Percentiles rank a stretch among this genome's conserved stretches.
phyloP scores from a whole-genome alignment of 2,888 invertebrate species.

The Cataglyphis albicans region DNA sequence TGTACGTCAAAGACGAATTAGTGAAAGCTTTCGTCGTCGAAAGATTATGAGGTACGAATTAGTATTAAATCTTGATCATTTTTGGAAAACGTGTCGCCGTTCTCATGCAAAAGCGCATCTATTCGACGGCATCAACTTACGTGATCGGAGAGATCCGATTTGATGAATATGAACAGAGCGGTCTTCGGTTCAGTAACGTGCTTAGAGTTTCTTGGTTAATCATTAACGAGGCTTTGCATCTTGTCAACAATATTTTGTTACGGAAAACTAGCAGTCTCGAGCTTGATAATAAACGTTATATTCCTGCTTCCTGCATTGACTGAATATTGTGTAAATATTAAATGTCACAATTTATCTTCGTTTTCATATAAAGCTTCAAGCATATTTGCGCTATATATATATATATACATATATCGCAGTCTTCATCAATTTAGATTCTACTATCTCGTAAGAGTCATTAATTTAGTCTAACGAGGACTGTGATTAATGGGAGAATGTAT shows the following conservation, averaged over 20 bases:
- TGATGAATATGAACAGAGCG: not conserved
- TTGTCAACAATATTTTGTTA: not conserved
- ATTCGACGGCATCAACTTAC: constrained; percentile 16
- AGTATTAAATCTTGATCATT: constrained; percentile 14
- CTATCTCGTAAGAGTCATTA: constrained; percentile 57
- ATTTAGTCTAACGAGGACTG: constrained; percentile 52
- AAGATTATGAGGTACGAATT: constrained; percentile 37
- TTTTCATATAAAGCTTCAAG: constrained; percentile 38
- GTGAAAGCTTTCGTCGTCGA: not conserved
- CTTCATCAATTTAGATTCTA: constrained; percentile 53
- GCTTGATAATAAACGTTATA: not conserved
- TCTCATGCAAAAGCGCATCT: not conserved
- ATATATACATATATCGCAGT: constrained; percentile 24
- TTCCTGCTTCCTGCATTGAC: constrained; percentile 1
- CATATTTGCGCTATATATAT: constrained; percentile 31
- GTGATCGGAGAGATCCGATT: not conserved
- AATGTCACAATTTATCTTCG: constrained; percentile 47
- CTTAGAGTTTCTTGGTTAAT: not conserved
- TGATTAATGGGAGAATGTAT: constrained; percentile 45
- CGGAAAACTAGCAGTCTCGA: not conserved
- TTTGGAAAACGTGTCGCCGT: not conserved
- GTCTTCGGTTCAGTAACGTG: not conserved
- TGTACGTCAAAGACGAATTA: constrained; percentile 37
- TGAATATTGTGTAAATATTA: constrained; percentile 31
- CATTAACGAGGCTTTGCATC: not conserved